phyloP scores from a whole-genome alignment of 2,888 invertebrate species.

The Shargacucullia verbasci region DNA sequence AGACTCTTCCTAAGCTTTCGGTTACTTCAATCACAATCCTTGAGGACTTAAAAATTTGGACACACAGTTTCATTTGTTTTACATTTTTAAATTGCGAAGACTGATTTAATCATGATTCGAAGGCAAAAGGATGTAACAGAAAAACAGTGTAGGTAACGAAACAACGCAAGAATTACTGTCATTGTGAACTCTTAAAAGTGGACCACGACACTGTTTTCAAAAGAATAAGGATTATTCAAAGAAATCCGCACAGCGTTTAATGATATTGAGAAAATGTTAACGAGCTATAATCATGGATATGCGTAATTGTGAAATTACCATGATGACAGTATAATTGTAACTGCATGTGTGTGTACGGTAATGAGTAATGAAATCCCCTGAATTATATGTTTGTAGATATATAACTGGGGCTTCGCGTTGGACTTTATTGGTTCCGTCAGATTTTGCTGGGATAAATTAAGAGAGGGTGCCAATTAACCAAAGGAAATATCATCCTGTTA shows the following conservation, averaged over 20 bases:
- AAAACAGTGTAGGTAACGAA: neutral
- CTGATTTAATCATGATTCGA: no score
- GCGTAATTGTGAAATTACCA: conserved; percentile 27
- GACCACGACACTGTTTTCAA: conserved; percentile 12
- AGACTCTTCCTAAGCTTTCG: conserved; percentile 10
- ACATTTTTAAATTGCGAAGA: no score
- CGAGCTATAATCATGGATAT: conserved; percentile 22
- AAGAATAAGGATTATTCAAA: conserved; percentile 2
- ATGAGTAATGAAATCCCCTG: conserved; percentile 23
- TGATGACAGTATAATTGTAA: conserved; percentile 40
- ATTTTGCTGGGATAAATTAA: conserved; percentile 24
- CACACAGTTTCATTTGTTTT: no score
- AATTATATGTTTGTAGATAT: conserved; percentile 15
- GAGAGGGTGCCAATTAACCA: conserved; percentile 44
- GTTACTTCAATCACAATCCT: neutral
- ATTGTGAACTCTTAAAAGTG: neutral
- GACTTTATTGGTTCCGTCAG: conserved; percentile 18
- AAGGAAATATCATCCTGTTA: conserved; percentile 47
- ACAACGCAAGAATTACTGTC: neutral
- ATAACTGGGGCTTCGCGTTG: conserved; percentile 3
- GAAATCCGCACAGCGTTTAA: conserved; percentile 19
- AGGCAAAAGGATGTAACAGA: no score
- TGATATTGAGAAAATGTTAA: conserved; percentile 34
- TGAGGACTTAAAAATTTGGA: neutral
- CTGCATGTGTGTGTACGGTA: conserved; percentile 15